A percentile compares a stretch with the other conserved stretches of the same genome.
phyloP scores from a whole-genome alignment of 2,888 invertebrate genomes.

The Drosophila quinaria region DNA sequence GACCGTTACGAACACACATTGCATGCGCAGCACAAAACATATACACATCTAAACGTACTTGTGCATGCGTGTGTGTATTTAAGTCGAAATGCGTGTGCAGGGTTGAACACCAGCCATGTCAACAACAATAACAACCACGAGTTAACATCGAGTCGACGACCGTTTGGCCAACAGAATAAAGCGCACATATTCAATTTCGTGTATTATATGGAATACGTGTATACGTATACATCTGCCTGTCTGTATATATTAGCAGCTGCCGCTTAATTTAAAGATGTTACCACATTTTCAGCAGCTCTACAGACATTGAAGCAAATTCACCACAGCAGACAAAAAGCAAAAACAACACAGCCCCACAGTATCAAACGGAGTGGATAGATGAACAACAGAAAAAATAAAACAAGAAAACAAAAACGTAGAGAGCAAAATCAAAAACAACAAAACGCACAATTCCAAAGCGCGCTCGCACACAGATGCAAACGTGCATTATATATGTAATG shows the following conservation, averaged over 20 bases:
- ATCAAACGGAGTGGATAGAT: slow-evolving; percentile 7
- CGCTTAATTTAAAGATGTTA: slow-evolving; percentile 17
- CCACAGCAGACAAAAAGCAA: slow-evolving; percentile 18
- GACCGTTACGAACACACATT: slow-evolving; percentile 12
- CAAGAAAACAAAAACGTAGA: slow-evolving; percentile 44
- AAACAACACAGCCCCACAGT: slow-evolving; percentile 32
- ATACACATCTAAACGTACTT: slow-evolving; percentile 9
- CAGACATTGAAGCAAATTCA: slow-evolving; percentile 21
- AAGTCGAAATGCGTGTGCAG: slow-evolving; percentile 26
- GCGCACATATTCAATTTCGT: slow-evolving; percentile 22
- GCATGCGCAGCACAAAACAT: slow-evolving; percentile 30
- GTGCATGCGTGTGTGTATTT: slow-evolving; percentile 2
- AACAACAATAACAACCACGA: slow-evolving; percentile 36
- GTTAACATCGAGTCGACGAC: slow-evolving; percentile 38
- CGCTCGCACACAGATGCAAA: slow-evolving; percentile 30
- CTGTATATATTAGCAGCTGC: slow-evolving; percentile 21
- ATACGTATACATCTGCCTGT: neutral
- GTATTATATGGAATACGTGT: slow-evolving; percentile 5
- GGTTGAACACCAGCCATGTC: slow-evolving; percentile 39
- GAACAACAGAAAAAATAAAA: slow-evolving; percentile 34
- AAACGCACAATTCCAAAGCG: slow-evolving; percentile 45
- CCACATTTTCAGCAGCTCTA: slow-evolving; percentile 12
- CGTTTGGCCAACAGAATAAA: slow-evolving; percentile 40
- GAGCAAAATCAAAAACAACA: slow-evolving; percentile 45
- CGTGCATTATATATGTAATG: slow-evolving; percentile 14